Evolutionary conservation across 1,140 invertebrate species (phyloP).

Genomic region (Sarcophaga bullata): DNA sequence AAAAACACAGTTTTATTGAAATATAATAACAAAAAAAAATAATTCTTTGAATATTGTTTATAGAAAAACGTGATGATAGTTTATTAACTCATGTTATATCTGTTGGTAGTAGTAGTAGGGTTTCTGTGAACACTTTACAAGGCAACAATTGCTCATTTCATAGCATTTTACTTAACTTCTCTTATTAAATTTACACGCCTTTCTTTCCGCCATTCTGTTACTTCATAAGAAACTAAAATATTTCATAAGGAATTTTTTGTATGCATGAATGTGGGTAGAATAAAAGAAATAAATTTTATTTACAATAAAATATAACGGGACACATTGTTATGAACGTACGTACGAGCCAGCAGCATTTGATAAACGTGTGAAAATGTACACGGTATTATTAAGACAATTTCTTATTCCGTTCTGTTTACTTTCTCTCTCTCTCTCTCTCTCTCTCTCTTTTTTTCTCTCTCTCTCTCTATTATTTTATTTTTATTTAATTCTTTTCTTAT

Average conservation of each 20-base stretch:
- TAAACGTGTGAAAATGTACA: conserved; percentile 1
- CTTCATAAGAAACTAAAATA: neutral
- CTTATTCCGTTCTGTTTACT: neutral
- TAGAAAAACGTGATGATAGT: too few relatives aligned
- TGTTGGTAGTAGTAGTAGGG: too few relatives aligned
- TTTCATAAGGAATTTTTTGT: neutral
- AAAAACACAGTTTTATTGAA: too few relatives aligned
- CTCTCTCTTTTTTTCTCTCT: neutral
- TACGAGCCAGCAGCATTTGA: neutral
- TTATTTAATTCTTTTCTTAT: too few relatives aligned
- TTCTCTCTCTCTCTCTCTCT: neutral
- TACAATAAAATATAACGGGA: neutral
- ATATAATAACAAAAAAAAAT: too few relatives aligned
- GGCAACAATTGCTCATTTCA: too few relatives aligned
- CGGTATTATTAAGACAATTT: neutral
- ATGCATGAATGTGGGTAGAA: neutral
- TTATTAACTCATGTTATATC: too few relatives aligned
- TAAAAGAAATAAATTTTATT: neutral
- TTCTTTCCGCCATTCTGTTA: too few relatives aligned
- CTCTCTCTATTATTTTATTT: neutral
- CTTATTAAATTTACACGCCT: too few relatives aligned
- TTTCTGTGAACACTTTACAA: too few relatives aligned
- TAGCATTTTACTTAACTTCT: too few relatives aligned
- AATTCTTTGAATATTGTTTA: too few relatives aligned
- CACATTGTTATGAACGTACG: neutral